phyloP scores from a whole-genome alignment of 1,140 invertebrate species.

The Pogonognathellus flavescens region DNA sequence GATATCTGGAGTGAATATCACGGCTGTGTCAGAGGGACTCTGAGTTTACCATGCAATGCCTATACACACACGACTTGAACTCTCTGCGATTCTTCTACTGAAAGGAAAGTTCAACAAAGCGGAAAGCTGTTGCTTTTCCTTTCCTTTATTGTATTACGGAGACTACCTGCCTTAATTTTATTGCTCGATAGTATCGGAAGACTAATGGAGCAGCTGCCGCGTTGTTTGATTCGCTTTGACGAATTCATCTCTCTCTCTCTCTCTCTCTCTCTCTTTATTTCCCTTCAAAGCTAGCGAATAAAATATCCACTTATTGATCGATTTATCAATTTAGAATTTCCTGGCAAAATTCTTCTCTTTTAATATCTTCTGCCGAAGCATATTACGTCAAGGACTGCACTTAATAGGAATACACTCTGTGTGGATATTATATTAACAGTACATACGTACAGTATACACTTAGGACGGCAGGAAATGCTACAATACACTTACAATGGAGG shows the following conservation, averaged over 20 bases:
- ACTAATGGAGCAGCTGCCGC: too few relatives aligned
- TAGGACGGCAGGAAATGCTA: too few relatives aligned
- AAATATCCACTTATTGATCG: slow-evolving; percentile 12
- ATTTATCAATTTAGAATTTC: background rate
- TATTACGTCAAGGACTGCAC: too few relatives aligned
- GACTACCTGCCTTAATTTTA: too few relatives aligned
- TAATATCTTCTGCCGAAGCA: too few relatives aligned
- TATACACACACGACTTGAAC: background rate
- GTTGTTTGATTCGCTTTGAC: background rate
- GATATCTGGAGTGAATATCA: too few relatives aligned
- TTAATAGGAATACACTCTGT: background rate
- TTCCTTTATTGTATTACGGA: background rate
- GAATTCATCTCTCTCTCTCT: slow-evolving; percentile 26
- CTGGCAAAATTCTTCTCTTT: background rate
- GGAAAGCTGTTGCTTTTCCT: slow-evolving; percentile 22
- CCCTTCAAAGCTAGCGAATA: background rate
- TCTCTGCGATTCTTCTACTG: background rate
- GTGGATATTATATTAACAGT: too few relatives aligned
- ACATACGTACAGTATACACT: too few relatives aligned
- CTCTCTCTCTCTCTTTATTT: background rate
- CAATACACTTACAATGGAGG: too few relatives aligned
- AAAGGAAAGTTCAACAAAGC: slow-evolving; percentile 23
- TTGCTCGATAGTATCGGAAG: too few relatives aligned
- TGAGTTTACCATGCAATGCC: background rate
- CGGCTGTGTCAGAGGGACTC: too few relatives aligned